Evolutionary conservation across 2,113 vertebrate genomes (phyloP), one percentile per base, ranked within the genome.

Genomic region (Tyrannus savana): DNA sequence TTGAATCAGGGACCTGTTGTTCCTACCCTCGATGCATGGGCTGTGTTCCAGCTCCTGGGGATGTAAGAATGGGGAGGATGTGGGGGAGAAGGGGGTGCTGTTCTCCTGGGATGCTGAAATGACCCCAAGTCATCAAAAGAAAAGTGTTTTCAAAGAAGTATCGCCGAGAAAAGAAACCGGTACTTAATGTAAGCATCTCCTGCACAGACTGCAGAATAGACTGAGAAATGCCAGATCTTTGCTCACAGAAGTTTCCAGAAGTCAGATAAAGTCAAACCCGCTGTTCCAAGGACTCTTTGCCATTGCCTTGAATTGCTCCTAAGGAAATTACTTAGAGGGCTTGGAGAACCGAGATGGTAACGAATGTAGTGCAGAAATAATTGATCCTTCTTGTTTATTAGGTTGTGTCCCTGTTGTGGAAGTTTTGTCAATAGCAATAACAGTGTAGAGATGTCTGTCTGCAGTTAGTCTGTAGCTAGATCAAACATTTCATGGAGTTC

Each of bases 351-450:
- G 46, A 83, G 79, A 42, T 68, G 68, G 76, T 89, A 88, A 90
- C 78, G 33, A 59, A 74, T 75, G 60, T 74, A 84, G 66, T 66
- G 74, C 35, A 86, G 77, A 84, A 96, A 88, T 92, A 96, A 95
- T 93, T 94, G 95, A 88, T 96, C 90, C 83, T 89, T 92, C 64
- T 93, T 76, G 92, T 94, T 96, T 95, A 94, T 96, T 93, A 86
- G 95, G 73, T 90, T 92, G 93, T 84, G 72, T 92, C 85, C 92
- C 85, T 78, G 68, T 84, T 90, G 88, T 90, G 79, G 88, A 95
- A 94, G 88, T 81, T 97, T 94, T 94, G 95, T 95, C 95, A 84
- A 96, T 96, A 97, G 81, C 59, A 95, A 67, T 90, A 96, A 84
- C 56, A 37, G 56, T 52, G 81, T 66, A n/a, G 62, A 83, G 78